Conservation (phyloP, 2,113 vertebrate genomes). For the Romanogobio albipinnatus region DNA sequence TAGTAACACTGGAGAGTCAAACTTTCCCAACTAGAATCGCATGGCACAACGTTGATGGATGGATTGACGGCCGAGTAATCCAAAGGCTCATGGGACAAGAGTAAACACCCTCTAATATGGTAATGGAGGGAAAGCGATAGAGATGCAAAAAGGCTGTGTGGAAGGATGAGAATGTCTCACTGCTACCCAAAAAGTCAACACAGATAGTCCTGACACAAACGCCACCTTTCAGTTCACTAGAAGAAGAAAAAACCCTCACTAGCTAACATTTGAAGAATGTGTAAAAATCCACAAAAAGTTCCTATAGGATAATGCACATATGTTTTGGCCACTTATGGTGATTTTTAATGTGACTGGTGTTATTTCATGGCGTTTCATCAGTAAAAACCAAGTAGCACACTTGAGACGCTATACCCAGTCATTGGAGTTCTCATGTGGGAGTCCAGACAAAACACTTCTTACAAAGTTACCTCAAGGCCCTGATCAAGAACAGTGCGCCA, state of each 20-base stretch:
- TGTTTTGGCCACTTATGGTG: background rate
- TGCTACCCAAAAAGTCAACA: conserved; percentile 34
- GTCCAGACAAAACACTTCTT: background rate
- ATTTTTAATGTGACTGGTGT: background rate
- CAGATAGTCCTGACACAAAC: background rate
- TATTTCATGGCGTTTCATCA: background rate
- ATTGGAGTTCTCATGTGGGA: background rate
- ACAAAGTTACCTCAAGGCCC: background rate
- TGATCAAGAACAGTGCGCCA: background rate
- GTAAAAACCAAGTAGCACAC: background rate
- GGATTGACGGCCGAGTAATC: background rate
- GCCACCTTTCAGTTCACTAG: background rate
- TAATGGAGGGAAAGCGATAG: background rate
- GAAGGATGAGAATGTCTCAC: conserved; percentile 21
- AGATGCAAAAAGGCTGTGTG: conserved; percentile 13
- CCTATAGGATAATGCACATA: background rate
- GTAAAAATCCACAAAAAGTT: background rate
- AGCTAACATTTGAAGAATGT: background rate
- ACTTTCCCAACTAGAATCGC: conserved; percentile 33
- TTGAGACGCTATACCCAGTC: background rate
- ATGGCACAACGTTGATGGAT: conserved; percentile 34
- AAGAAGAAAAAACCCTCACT: background rate
- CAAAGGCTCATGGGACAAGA: conserved; percentile 7
- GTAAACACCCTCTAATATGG: conserved; percentile 30
- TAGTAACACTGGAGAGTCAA: conserved; percentile 66